Conservation (phyloP, 2,888 invertebrate species). For the Macrosiphum euphorbiae region DNA sequence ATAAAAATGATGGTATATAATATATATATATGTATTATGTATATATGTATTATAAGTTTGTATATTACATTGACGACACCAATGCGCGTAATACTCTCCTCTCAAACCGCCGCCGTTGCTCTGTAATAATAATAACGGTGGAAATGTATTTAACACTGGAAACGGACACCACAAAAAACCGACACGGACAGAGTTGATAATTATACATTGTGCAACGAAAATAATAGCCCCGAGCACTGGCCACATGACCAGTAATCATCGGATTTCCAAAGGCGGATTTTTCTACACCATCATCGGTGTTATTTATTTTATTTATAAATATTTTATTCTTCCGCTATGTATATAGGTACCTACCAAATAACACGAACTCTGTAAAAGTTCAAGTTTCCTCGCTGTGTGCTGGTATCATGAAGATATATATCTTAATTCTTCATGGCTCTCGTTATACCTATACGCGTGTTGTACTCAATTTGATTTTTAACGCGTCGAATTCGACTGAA, state of each 20-base stretch:
- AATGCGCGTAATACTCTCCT: neutral
- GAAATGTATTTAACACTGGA: slow-evolving; percentile 2
- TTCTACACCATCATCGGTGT: neutral
- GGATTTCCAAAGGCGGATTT: slow-evolving; percentile 26
- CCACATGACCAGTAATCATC: slow-evolving; percentile 22
- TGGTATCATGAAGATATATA: too few species aligned
- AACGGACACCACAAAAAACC: neutral
- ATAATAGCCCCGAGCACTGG: slow-evolving; percentile 10
- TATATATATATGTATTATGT: neutral
- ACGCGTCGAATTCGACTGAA: neutral
- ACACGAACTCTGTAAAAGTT: neutral
- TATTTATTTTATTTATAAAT: neutral
- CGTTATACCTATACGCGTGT: too few species aligned
- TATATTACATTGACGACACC: neutral
- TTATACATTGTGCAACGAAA: slow-evolving; percentile 36
- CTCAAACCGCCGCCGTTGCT: neutral
- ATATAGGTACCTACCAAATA: too few species aligned
- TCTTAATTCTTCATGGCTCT: too few species aligned
- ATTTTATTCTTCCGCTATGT: neutral
- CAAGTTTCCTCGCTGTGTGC: neutral
- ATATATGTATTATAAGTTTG: neutral
- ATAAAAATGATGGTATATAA: too few species aligned
- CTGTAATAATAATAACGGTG: neutral
- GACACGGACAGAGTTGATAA: slow-evolving; percentile 7
- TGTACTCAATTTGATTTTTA: neutral